Evolutionary conservation across 2,113 vertebrate genomes (phyloP).

Genomic region (Noturus placidus): DNA sequence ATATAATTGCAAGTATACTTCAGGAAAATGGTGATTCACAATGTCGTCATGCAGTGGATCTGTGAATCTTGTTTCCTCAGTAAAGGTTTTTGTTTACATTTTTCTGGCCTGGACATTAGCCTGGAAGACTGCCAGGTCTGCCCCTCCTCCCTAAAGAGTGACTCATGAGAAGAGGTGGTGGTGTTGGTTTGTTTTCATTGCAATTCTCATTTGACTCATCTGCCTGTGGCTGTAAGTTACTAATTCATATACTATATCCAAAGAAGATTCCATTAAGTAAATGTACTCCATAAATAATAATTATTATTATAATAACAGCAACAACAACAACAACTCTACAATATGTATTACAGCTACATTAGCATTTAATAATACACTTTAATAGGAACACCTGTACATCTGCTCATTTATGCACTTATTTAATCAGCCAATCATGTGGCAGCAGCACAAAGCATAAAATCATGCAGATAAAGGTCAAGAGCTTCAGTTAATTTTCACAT

Average conservation of each 20-base stretch:
- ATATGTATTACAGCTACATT: background rate
- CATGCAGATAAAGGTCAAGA: no score
- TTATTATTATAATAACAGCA: no score
- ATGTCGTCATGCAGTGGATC: background rate
- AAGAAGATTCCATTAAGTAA: background rate
- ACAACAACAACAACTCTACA: background rate
- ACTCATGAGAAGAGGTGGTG: background rate
- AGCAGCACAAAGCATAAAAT: background rate
- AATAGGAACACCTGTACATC: background rate
- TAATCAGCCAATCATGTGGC: background rate
- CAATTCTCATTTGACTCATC: background rate
- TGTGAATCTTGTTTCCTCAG: background rate
- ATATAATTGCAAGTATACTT: background rate
- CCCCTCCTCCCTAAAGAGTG: background rate
- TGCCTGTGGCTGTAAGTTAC: background rate
- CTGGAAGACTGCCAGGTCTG: background rate
- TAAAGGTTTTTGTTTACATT: background rate
- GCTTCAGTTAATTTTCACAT: no score
- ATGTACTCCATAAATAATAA: background rate
- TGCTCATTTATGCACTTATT: background rate
- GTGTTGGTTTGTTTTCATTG: background rate
- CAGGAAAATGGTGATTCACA: background rate
- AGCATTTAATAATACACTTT: background rate
- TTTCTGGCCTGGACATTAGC: background rate
- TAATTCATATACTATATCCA: background rate